Evolutionary conservation across 2,113 vertebrate species (phyloP).

Genomic region (Lepidothrix coronata): DNA sequence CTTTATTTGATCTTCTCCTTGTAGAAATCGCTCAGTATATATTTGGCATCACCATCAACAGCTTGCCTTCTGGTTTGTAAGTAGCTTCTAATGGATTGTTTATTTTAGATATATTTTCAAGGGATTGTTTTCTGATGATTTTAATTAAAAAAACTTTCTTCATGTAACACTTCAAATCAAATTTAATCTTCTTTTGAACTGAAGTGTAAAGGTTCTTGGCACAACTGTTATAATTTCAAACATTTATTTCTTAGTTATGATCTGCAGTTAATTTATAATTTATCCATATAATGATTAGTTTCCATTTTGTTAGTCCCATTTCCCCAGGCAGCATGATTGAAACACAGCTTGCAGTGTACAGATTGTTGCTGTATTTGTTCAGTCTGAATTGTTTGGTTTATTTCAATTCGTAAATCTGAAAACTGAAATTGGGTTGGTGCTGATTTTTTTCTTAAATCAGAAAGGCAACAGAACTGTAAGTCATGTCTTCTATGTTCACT

Average conservation of each 20-base stretch:
- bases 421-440: not conserved
- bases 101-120: not conserved
- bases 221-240: not conserved
- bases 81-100: conserved; percentile 53
- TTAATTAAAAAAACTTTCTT: not conserved
- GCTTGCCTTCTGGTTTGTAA: conserved; percentile 85
- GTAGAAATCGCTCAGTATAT: conserved; percentile 69
- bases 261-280: not conserved
- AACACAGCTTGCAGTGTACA: not conserved
- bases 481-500: not conserved
- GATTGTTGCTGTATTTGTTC: not conserved
- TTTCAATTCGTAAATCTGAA: not conserved
- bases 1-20: conserved; percentile 77
- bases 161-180: not conserved
- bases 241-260: not conserved
- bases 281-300: not conserved
- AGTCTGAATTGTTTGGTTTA: not conserved
- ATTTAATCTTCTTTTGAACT: not conserved
- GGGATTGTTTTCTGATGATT: not conserved
- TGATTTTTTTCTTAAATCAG: not conserved
- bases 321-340: not conserved
- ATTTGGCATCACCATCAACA: conserved; percentile 69
- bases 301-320: not conserved
- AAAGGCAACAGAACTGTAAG: not conserved
- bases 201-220: not conserved